Evolutionary conservation across 2,113 vertebrate species (phyloP), one percentile per base, ranked within the genome.

Genomic region (Xerus inauris): DNA sequence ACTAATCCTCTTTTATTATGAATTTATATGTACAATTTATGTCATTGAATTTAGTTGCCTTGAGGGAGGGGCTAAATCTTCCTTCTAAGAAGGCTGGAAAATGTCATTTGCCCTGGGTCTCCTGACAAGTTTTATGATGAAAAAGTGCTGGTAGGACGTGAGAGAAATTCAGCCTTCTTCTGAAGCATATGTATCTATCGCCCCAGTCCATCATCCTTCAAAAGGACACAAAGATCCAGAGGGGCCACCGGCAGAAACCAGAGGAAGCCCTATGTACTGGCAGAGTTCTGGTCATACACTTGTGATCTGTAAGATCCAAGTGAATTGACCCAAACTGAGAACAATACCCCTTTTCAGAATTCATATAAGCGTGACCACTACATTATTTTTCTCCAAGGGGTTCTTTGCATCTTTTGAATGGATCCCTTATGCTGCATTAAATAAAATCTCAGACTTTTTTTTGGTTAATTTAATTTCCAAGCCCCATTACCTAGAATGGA

Each of bases 391-490:
- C 76, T 92, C 38, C 69, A 80, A 20, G 77, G 59, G 3, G 17
- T 11, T 83, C 26, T 79, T 89, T 64, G 75, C 6, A 49, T 92
- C 22, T 87, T 89, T 69, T 89, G 47, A 97, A 47, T 59, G 4
- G 5, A 65, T 73, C 38, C 13, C 42, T 83, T 22, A 40, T 94
- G 35, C 65, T 59, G 3, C 51, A 8, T 73, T 75, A 62, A 95
- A 95, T 67, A 30, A 80, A 28, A 80, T 17, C 40, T 94, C 5
- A 71, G 45, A n/a, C 32, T 91, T 69, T 79, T 79, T 86, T 57
- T 73, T 13, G 64, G 51, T 87, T 92, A n/a, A 80, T 93, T 92
- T 83, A 67, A 75, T 84, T 76, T 92, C 54, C 30, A 95, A 79
- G 47, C 17, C 12, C 87, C 47, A 69, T 82, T 95, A 94, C n/a